Evolutionary conservation across 2,113 vertebrate species (phyloP).

Genomic region (Poeciliopsis retropinna): DNA sequence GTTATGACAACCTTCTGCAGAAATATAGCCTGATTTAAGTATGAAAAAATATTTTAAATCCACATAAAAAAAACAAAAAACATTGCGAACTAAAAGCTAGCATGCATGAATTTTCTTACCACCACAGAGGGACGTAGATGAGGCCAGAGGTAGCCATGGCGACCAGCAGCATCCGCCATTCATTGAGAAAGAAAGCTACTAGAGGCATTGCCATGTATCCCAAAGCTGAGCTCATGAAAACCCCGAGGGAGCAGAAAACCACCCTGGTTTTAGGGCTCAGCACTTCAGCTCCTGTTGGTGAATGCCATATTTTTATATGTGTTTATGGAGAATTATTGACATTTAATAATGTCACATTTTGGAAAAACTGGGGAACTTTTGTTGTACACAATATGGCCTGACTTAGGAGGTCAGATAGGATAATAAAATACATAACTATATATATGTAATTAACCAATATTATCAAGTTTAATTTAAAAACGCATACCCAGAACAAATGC

Average conservation of each 20-base stretch:
- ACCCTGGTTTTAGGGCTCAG: constrained; percentile 84
- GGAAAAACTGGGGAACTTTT: neutral
- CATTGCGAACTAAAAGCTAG: neutral
- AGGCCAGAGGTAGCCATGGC: constrained; percentile 80
- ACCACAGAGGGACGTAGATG: constrained; percentile 86
- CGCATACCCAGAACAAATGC: constrained; percentile 89
- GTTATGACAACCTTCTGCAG: neutral
- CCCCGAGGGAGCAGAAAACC: constrained; percentile 85
- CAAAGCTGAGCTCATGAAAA: constrained; percentile 86
- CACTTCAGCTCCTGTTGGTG: constrained; percentile 83
- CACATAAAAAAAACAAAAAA: neutral
- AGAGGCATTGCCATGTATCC: constrained; percentile 89
- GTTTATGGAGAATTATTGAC: neutral
- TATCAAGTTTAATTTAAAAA: neutral
- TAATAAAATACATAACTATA: neutral
- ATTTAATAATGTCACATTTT: no score
- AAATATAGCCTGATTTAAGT: neutral
- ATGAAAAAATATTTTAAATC: neutral
- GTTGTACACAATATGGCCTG: neutral
- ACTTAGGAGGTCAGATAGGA: neutral
- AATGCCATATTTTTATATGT: neutral
- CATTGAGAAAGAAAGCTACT: constrained; percentile 85
- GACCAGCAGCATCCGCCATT: constrained; percentile 85
- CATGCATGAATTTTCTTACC: constrained; percentile 76
- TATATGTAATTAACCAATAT: neutral